Evolutionary conservation across 2,888 invertebrate species (phyloP), one percentile per base, ranked within the genome.

Genomic region (Lochmaea capreae): DNA sequence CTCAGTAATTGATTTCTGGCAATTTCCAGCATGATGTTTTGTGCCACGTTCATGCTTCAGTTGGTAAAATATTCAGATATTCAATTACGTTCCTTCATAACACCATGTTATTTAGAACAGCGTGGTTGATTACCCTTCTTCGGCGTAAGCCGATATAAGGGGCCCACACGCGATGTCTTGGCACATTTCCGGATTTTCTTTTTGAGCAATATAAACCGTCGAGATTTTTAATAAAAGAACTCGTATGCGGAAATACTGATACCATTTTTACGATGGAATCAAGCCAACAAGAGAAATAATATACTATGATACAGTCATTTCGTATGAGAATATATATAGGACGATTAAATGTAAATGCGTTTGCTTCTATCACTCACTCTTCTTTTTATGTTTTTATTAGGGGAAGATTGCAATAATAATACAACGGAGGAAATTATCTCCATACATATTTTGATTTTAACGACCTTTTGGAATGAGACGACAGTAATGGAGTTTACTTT

Each of bases 101-200:
- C 77, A 77, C 69, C 73, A 67, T 77, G 77, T 77, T 77, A 77
- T 77, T 77, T 71, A 71, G 66, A 66, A 61, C 77, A 71, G 77
- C 71, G 66, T 69, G 75, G 69, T 77, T 72, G 76, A 76, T 76
- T 76, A 70, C 76, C 73, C 72, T 68, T 72, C 74, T 74, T 74
- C 74, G 71, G 52, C 65, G 68, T 73, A 68, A 74, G 72, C 71
- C 71, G 74, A 76, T 74, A 73, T 72, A 71, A 72, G 65, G 62
- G 66, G 58, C 71, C 69, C 49, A 74, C 76, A 76, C 76, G 76
- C 76, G 71, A 76, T 74, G 74, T 73, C 74, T 76, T 71, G 71
- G 57, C 52, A 69, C 70, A 74, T 74, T 74, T 74, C 71, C 67
- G 73, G 68, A 74, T 71, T 70, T 76, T 73, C 66, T 73, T 73